Evolutionary conservation across 2,113 vertebrate genomes (phyloP), one percentile per base, ranked within the genome.

Genomic region (Amphiprion ocellaris): DNA sequence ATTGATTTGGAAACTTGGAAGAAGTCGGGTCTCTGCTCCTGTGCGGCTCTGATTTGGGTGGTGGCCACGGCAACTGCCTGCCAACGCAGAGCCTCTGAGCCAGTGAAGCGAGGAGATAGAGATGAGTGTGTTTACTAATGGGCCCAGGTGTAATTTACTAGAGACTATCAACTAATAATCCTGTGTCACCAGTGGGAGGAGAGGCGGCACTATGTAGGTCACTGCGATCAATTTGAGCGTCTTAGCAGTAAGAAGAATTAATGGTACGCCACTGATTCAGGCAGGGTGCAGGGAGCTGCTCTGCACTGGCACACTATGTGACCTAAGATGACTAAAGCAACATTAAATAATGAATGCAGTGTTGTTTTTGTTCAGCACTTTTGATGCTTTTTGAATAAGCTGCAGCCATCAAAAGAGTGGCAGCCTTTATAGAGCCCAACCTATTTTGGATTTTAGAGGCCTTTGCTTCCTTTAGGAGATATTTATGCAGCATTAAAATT

Each of bases 211-310:
- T 77, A 86, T 90, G 72, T 89, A 87, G 90, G 83, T 84, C 86
- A 89, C 23, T 52, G 77, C 39, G 75, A 88, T 87, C 72, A 80
- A 82, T 89, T 39, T 75, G 70, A 84, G 80, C 65, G 60, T 82
- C 83, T 91, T 70, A 84, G 74, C 12, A 4, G 55, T 83, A 85
- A 79, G 87, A 83, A 67, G 90, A 83, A 80, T 82, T 85, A 86
- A 86, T 74, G 82, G 77, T 69, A 39, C 41, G 68, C 1, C 24
- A 77, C 55, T 83, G 50, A 79, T 76, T 79, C 62, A 79, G 65
- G 67, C 67, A 4, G 49, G 10, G 17, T 7, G 68, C 28, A 19
- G 28, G 47, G 49, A 73, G 46, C 41, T 4, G 44, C 62, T 28
- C n/a, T 58, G 47, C 46, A 52, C 50, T 41, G 39, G n/a, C 49